Conservation (phyloP, 2,113 vertebrate species). For the Pachycephala philippinensis region DNA sequence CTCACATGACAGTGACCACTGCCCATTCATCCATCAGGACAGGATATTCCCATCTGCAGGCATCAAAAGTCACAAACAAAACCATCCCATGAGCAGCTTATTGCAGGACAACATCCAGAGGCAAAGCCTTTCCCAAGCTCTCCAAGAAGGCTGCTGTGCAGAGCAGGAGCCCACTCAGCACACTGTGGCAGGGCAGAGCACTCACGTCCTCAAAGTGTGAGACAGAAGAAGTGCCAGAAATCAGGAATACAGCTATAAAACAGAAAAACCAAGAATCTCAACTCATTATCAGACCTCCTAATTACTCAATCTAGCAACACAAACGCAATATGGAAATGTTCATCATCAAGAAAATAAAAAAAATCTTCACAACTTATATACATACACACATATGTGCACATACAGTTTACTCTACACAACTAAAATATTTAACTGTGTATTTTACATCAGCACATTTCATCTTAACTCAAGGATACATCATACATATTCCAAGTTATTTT, state of each 20-base stretch:
- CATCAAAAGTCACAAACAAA: background rate
- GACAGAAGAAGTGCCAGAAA: background rate
- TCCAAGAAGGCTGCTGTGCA: background rate
- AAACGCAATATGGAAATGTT: background rate
- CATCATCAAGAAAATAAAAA: background rate
- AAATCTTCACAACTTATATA: background rate
- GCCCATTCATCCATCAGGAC: background rate
- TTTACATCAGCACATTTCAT: background rate
- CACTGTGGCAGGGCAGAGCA: background rate
- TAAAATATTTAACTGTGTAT: background rate
- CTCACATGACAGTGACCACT: background rate
- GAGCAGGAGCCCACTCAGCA: accelerated
- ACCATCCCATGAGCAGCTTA: background rate
- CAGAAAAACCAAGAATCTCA: background rate
- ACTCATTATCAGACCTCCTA: background rate
- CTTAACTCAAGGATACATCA: background rate
- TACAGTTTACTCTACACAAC: background rate
- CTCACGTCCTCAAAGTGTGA: background rate
- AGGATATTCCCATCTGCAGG: background rate
- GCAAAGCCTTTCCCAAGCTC: background rate
- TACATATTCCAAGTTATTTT: background rate
- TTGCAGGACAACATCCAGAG: background rate
- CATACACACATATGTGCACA: background rate
- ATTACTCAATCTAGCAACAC: background rate
- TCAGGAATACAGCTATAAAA: background rate